Conservation (phyloP, 2,113 vertebrate genomes). For the Gallinago undulata region DNA sequence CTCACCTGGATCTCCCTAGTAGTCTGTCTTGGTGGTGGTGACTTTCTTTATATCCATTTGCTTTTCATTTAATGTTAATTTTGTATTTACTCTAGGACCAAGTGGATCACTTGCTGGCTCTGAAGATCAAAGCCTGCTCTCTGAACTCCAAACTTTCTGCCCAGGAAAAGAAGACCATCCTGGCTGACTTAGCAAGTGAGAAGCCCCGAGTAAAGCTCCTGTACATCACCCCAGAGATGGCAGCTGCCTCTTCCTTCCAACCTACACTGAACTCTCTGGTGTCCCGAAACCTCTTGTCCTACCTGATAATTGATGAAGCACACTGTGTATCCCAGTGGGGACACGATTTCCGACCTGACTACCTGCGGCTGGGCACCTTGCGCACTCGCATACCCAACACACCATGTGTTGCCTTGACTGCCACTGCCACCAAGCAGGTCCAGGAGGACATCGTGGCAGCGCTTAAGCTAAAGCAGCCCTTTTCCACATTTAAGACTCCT, state of each 20-base stretch:
- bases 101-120: conserved; percentile 84
- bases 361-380: conserved; percentile 87
- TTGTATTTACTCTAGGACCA: conserved; percentile 82
- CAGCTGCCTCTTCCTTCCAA: conserved; percentile 87
- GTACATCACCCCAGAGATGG: conserved; percentile 97
- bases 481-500: conserved; percentile 83
- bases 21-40: background rate
- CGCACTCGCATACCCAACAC: conserved; percentile 76
- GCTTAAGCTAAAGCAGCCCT: conserved; percentile 77
- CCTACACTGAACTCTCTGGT: conserved; percentile 83
- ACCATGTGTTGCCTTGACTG: conserved; percentile 89
- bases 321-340: conserved; percentile 99
- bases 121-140: conserved; percentile 87
- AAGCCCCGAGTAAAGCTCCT: conserved; percentile 88
- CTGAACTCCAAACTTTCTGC: conserved; percentile 90
- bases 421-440: conserved; percentile 89
- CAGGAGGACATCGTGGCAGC: conserved; percentile 86
- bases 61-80: background rate
- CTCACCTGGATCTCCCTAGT: background rate
- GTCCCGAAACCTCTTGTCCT: conserved; percentile 84
- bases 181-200: conserved; percentile 83
- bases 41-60: background rate
- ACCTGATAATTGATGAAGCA: conserved; percentile 92
- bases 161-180: conserved; percentile 82
- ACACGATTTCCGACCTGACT: conserved; percentile 95